Evolutionary conservation across 2,888 invertebrate genomes (phyloP).

Genomic region (Pseudococcus longispinus): DNA sequence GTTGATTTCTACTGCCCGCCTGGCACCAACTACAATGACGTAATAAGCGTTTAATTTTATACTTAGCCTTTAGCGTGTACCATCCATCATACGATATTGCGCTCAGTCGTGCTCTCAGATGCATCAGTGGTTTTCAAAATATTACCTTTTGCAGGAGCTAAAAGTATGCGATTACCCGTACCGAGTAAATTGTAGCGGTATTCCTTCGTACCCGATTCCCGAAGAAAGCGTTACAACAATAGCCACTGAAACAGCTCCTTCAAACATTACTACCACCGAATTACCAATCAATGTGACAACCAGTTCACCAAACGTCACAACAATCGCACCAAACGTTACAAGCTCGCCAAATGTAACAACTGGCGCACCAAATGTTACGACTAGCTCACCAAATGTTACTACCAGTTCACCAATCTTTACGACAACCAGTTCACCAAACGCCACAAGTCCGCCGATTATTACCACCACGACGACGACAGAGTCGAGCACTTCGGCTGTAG

Average conservation of each 20-base stretch:
- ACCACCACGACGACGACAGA: conserved; percentile 45
- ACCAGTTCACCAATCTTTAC: background rate
- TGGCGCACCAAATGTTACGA: background rate
- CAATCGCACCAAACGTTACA: conserved; percentile 2
- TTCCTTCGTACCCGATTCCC: conserved; percentile 59
- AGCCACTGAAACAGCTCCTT: conserved; percentile 55
- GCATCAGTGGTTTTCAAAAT: conserved; percentile 22
- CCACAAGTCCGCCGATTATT: conserved; percentile 44
- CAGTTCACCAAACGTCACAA: conserved; percentile 53
- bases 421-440: conserved; percentile 50
- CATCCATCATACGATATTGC: conserved; percentile 18
- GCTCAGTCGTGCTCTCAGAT: background rate
- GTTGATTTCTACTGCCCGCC: conserved; percentile 71
- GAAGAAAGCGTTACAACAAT: conserved; percentile 56
- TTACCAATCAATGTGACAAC: background rate
- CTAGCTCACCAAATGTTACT: conserved; percentile 38
- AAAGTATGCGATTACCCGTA: conserved; percentile 72
- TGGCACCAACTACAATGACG: conserved; percentile 70
- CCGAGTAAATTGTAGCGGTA: conserved; percentile 68
- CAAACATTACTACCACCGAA: conserved; percentile 54
- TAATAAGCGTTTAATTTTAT: conserved; percentile 61
- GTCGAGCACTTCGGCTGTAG: conserved; percentile 49
- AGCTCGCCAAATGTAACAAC: conserved; percentile 4
- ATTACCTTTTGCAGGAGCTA: conserved; percentile 64
- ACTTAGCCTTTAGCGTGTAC: conserved; percentile 4